Base-by-base conservation (phyloP, 2,113 vertebrate genomes). In the Typhlomys cinereus region DNA sequence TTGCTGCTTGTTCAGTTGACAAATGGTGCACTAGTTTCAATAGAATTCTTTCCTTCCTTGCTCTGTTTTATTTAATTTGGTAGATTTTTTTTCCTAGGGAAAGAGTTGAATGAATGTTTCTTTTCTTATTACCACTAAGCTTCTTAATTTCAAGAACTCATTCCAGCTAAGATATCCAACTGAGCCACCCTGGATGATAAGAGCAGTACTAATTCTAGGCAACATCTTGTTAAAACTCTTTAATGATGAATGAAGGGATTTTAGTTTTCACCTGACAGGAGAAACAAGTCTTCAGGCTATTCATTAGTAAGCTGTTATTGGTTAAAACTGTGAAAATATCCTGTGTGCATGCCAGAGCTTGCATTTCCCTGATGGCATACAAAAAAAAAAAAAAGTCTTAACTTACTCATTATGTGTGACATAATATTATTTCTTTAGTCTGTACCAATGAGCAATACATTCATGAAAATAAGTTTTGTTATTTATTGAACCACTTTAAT, bases 141-240 rank as follows among this genome's bases (percentile, higher is more conserved):
- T 96, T 95, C 96, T 97, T 97, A 97, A 96, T 96, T 97, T 94
- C 89, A 90, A 95, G 75, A 96, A 97, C 76, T 76, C 95, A 95
- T 97, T 97, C 41, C 67, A 90, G 84, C 57, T 95, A 90, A 96
- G 81, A 82, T 93, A 95, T 95, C 89, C 94, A 91, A 66, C 54
- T 71, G 79, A 73, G 75, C 81, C 95, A 94, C 74, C 91, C 71
- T 94, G 96, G 95, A 73, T 96, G 92, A 96, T 96, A 97, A 97
- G 90, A 48, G 91, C 96, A 96, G 96, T 39, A 92, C 29, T 95
- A 97, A 97, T 96, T 97, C 96, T 93, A 90, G 70, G 52, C 76
- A 95, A 21, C 73, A 96, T 96, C 97, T 97, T 92, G 95, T 97
- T 84, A 97, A 97, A 97, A 96, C 71, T 95, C 95, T 94, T 92